A percentile compares a stretch with the other conserved stretches of the same genome.
Conservation (phyloP, 2,888 invertebrate genomes). For the Ptychoptera contaminata region DNA sequence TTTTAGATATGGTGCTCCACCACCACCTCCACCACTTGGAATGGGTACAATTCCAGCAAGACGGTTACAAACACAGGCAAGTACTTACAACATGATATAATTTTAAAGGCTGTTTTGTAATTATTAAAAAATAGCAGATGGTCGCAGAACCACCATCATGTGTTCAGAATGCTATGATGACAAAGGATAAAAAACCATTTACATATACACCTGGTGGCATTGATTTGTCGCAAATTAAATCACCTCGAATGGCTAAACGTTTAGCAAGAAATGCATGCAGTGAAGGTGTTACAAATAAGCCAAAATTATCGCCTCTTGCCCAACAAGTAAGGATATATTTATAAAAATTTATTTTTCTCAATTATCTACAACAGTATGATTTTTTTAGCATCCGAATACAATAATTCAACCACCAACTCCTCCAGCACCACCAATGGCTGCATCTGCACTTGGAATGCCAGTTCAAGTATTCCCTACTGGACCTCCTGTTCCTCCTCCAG, state of each 20-base stretch:
- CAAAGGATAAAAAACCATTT: slow-evolving; percentile 90
- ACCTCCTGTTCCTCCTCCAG: slow-evolving; percentile 26
- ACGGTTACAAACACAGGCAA: slow-evolving; percentile 16
- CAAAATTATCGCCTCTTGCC: slow-evolving; percentile 35
- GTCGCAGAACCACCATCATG: slow-evolving; percentile 63
- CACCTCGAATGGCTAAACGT: slow-evolving; percentile 76
- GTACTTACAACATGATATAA: background rate
- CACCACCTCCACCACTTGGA: slow-evolving; percentile 21
- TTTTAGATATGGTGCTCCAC: slow-evolving; percentile 30
- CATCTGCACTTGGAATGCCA: slow-evolving; percentile 45
- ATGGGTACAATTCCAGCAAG: slow-evolving; percentile 18
- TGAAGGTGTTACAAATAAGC: slow-evolving; percentile 46
- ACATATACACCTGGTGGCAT: slow-evolving; percentile 92
- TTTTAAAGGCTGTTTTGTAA: background rate
- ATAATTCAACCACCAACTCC: slow-evolving; percentile 32
- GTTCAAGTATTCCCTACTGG: slow-evolving; percentile 44
- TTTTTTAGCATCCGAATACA: background rate
- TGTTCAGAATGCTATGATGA: slow-evolving; percentile 87
- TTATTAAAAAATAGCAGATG: too few relatives aligned
- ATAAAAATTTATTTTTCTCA: slow-evolving; percentile 11
- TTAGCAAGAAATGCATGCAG: slow-evolving; percentile 49
- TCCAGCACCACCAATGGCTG: slow-evolving; percentile 45
- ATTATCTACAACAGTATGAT: background rate
- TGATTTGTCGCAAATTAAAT: slow-evolving; percentile 76
- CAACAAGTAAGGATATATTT: slow-evolving; percentile 16